Conservation (phyloP, 53 echinoderm and acorn worm genomes). For the Echinometra lucunter region DNA sequence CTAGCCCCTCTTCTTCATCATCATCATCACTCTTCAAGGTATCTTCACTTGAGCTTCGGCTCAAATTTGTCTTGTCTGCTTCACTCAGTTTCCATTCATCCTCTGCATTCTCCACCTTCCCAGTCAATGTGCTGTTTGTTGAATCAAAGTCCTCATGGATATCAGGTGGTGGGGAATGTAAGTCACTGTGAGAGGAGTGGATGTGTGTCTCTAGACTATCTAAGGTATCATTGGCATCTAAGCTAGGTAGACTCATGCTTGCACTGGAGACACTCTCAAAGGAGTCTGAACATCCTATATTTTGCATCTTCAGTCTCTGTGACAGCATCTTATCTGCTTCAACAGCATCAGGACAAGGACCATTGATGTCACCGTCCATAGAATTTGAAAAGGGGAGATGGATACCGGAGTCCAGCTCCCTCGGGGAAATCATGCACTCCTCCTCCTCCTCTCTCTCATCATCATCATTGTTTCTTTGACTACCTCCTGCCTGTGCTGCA, state of each 20-base stretch:
- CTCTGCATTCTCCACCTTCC: constrained; percentile 53
- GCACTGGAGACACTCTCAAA: constrained; percentile 82
- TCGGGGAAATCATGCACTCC: constrained; percentile 76
- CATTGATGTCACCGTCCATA: constrained; percentile 66
- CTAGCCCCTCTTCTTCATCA: constrained; percentile 65
- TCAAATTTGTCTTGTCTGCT: constrained; percentile 71
- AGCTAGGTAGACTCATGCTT: constrained; percentile 69
- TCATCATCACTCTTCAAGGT: constrained; percentile 89
- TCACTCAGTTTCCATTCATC: constrained; percentile 52
- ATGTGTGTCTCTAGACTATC: constrained; percentile 93
- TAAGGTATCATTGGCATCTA: constrained; percentile 81
- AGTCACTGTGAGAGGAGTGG: constrained; percentile 80
- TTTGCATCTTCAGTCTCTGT: constrained; percentile 65
- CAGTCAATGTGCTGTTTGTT: constrained; percentile 75
- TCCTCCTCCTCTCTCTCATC: constrained; percentile 62
- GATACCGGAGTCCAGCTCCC: constrained; percentile 87
- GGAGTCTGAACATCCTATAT: constrained; percentile 78
- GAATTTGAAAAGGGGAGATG: constrained; percentile 81
- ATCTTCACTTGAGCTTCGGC: constrained; percentile 86
- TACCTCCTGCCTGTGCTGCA: background rate
- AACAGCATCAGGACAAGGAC: constrained; percentile 57
- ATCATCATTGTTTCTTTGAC: constrained; percentile 11
- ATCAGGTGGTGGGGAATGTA: constrained; percentile 71
- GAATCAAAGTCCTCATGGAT: constrained; percentile 81
- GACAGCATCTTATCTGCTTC: constrained; percentile 68